Base-by-base conservation (phyloP, 2,888 invertebrate species). In the Pandemis cinnamomeana region DNA sequence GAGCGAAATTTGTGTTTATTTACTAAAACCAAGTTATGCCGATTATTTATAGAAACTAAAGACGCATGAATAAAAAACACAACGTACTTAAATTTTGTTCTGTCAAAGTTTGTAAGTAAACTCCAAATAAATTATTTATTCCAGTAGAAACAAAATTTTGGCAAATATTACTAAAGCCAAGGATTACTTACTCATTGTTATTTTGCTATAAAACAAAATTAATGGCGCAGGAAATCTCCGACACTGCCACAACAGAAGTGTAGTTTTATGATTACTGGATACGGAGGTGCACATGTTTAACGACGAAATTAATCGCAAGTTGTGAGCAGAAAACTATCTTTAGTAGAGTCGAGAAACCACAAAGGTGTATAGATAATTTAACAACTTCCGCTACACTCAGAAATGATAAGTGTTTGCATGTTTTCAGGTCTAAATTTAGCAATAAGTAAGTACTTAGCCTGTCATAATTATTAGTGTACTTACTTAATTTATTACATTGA, bases 201-300 rank as follows among this genome's bases (percentile, higher is more conserved):
- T 61, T 61, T 79, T 79, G 85, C 79, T 84, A 78, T 87, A 87
- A 88, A 88, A 86, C 84, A 86, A 82, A 86, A 83, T 85, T 87
- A 87, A 88, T 86, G 85, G 82, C 82, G 80, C 87, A 86, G 86
- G 88, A 89, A 89, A 89, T 88, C 83, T 82, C 79, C 82, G 83
- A 80, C 27, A 81, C 80, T 78, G 84, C 78, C 62, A 71, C 78
- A 76, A 82, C 84, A 82, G 82, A 85, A 86, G 85, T 85, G 84
- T 83, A 82, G 86, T 85, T 89, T 89, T 88, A 90, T 83, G 88
- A 88, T 86, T 46, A 27, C 87, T 85, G 87, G 87, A 87, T 87
- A 87, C 86, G 83, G 85, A 83, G 82, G 84, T 85, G 83, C 84
- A 81, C 79, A 80, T 81, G 77, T 78, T 79, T 79, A 77, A 79